Evolutionary conservation across 2,888 invertebrate genomes (phyloP), one percentile per base, ranked within the genome.

Genomic region (Eudasyphora cyanicolor): DNA sequence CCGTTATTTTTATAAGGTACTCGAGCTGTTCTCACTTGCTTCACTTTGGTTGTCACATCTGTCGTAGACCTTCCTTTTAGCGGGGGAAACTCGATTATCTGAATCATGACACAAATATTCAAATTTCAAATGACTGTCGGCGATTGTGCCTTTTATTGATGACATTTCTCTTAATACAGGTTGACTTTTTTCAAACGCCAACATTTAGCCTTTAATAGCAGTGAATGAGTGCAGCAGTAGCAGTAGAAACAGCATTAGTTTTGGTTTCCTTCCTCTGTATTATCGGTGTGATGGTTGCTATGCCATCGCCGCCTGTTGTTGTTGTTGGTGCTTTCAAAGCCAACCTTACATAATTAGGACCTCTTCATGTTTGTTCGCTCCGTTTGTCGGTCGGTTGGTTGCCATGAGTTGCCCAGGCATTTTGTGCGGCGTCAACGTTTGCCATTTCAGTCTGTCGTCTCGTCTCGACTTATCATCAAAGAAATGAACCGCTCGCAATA

Each of bases 301-400:
- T 57, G 57, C 2, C 27, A 45, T 45, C n/a, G n/a, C n/a, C 6
- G 32, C 32, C 32, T 32, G 5, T 32, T 4, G 32, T 32, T 32
- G 5, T 8, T 21, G 54, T 1, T 54, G n/a, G 29, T 60, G 17
- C 60, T 29, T 42, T 64, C n/a, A 67, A 67, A 38, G 67, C 38
- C n/a, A n/a, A n/a, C n/a, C 67, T 42, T 67, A 35, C 67, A 67
- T 67, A 67, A 67, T 67, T 67, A 67, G 67, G 67, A 67, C 67
- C 67, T n/a, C n/a, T 67, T 67, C 67, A 67, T 42, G 21, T 27
- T 24, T n/a, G n/a, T 12, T 45, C n/a, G 7, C 32, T 38, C 38
- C n/a, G 45, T n/a, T 57, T 27, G 57, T 57, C 27, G 19, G 21
- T 45, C n/a, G 14, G n/a, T 12, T 57, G 27, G 0, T 27, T 14